phyloP scores from a whole-genome alignment of 2,113 vertebrate species.

The Narcine bancroftii region DNA sequence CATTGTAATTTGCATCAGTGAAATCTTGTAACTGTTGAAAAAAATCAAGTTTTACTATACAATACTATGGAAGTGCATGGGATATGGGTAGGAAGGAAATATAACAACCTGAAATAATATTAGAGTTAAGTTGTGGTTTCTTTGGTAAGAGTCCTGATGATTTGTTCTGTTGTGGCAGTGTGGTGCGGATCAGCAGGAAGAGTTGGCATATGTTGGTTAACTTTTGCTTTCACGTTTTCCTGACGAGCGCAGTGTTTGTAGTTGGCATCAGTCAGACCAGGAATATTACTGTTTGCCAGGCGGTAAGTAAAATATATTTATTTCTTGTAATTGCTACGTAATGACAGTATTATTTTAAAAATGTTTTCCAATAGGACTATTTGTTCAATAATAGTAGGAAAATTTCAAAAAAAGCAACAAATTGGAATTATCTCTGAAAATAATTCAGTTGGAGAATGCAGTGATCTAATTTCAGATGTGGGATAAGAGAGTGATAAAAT shows the following conservation, averaged over 20 bases:
- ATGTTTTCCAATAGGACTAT: not conserved
- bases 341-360: not conserved
- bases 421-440: not conserved
- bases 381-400: not conserved
- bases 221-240: conserved; percentile 82
- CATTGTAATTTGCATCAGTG: no score
- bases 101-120: not conserved
- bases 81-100: not conserved
- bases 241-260: conserved; percentile 80
- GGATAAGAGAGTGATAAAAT: not conserved
- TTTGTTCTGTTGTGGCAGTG: conserved; percentile 45
- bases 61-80: not conserved
- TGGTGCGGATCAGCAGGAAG: conserved; percentile 82
- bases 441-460: not conserved
- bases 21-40: not conserved
- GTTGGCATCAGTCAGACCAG: conserved; percentile 85
- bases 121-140: not conserved
- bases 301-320: conserved; percentile 63
- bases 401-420: not conserved
- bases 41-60: not conserved
- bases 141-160: not conserved
- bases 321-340: not conserved
- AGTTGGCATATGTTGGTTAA: conserved; percentile 97
- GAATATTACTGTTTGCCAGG: conserved; percentile 80
- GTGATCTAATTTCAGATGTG: not conserved